A percentile compares a stretch with the other conserved stretches of the same genome.
These are phyloP conservation scores for Ceratothoa steindachneri DNA, from an alignment of 2,888 invertebrate species.

Conservation along the genomic window DNA sequence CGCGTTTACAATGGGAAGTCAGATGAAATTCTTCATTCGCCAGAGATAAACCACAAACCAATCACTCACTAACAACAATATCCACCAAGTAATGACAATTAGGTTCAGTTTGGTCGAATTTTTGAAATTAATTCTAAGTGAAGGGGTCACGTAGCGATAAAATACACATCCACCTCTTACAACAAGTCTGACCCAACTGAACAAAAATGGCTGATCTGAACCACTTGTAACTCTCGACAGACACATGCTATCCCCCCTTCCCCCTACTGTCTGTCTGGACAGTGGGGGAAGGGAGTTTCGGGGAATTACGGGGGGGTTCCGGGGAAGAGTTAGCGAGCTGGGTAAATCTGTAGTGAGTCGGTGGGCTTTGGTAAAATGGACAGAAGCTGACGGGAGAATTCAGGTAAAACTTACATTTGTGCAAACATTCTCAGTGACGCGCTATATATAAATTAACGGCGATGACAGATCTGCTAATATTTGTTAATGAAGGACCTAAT, in stretches of 20 bases:
- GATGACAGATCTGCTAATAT: background rate
- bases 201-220: background rate
- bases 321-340: background rate
- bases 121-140: background rate
- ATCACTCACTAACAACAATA: too few relatives aligned
- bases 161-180: background rate
- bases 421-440: background rate
- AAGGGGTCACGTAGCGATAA: conserved; percentile 5
- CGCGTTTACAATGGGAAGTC: too few relatives aligned
- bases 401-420: background rate
- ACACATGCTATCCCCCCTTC: background rate
- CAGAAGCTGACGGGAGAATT: background rate
- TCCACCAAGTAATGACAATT: background rate
- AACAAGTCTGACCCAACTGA: background rate
- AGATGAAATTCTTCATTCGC: too few relatives aligned
- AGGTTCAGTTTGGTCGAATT: background rate
- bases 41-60: too few relatives aligned
- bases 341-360: background rate
- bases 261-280: conserved; percentile 13
- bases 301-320: background rate
- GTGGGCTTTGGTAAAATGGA: background rate
- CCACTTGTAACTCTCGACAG: background rate
- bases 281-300: background rate
- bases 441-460: background rate
- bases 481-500: background rate